Conservation (phyloP, 2,113 vertebrate species). For the Sceloporus tristichus region DNA sequence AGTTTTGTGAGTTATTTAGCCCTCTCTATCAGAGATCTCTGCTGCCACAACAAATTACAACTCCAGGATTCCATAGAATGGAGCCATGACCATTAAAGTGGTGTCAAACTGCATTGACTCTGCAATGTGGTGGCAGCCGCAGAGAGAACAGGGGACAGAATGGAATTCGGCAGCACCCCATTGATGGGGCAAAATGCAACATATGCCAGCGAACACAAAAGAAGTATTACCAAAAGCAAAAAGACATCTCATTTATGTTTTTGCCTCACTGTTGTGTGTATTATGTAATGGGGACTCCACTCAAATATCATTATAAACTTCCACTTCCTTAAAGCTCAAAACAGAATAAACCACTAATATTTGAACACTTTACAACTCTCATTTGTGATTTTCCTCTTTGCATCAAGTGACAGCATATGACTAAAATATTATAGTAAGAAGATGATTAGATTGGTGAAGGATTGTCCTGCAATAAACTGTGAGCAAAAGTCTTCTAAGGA, state of each 20-base stretch:
- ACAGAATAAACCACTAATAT: background rate
- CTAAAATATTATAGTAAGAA: background rate
- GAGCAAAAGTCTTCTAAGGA: background rate
- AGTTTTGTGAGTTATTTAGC: too few relatives aligned
- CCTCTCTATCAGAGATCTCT: too few relatives aligned
- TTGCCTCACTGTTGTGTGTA: background rate
- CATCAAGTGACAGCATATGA: background rate
- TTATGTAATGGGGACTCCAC: background rate
- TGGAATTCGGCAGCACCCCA: too few relatives aligned
- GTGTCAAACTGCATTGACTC: too few relatives aligned
- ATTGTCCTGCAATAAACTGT: background rate
- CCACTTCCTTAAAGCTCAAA: background rate
- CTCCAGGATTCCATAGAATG: too few relatives aligned
- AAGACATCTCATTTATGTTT: background rate
- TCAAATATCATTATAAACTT: background rate
- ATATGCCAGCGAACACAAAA: too few relatives aligned
- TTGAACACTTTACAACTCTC: background rate
- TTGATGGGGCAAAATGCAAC: too few relatives aligned
- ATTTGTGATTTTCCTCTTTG: background rate
- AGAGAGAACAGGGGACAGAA: too few relatives aligned
- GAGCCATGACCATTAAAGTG: too few relatives aligned
- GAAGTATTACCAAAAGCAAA: background rate
- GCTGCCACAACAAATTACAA: too few relatives aligned
- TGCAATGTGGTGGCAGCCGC: too few relatives aligned
- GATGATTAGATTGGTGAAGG: background rate